Percentiles rank a stretch among this genome's conserved stretches.
These are phyloP conservation scores for Miniopterus natalensis DNA, from an alignment of 2,113 vertebrate species.

Conservation along the genomic window DNA sequence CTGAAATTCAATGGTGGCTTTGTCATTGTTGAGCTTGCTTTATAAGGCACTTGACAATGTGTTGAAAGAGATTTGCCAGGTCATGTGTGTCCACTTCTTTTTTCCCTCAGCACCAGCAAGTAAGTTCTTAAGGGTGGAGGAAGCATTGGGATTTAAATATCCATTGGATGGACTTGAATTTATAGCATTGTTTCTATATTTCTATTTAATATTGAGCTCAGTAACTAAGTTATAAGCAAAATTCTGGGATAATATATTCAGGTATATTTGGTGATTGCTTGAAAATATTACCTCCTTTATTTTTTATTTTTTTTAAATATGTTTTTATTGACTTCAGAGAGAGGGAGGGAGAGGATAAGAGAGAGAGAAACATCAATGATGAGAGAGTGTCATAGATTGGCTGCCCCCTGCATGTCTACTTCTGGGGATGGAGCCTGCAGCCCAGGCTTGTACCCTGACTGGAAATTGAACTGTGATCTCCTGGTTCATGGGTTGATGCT, in stretches of 20 bases:
- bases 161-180: conserved; percentile 35
- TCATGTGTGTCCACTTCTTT: conserved; percentile 65
- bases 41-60: conserved; percentile 71
- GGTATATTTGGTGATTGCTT: conserved; percentile 36
- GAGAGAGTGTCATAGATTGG: too few species aligned
- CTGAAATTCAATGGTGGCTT: conserved; percentile 65
- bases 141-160: neutral
- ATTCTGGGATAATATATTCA: conserved; percentile 30
- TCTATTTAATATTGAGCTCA: neutral
- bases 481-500: too few species aligned
- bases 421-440: too few species aligned
- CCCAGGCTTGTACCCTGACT: too few species aligned
- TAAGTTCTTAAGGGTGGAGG: conserved; percentile 49
- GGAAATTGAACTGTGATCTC: too few species aligned
- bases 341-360: too few species aligned
- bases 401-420: too few species aligned
- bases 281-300: conserved; percentile 19
- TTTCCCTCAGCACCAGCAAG: conserved; percentile 17
- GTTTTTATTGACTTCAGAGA: too few species aligned
- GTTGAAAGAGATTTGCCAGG: conserved; percentile 70
- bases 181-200: neutral
- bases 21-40: conserved; percentile 67
- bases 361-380: too few species aligned
- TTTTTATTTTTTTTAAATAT: too few species aligned
- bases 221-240: conserved; percentile 34